These are phyloP conservation scores for Balaeniceps rex DNA, from an alignment of 2,113 vertebrate species.

Conservation along the genomic window DNA sequence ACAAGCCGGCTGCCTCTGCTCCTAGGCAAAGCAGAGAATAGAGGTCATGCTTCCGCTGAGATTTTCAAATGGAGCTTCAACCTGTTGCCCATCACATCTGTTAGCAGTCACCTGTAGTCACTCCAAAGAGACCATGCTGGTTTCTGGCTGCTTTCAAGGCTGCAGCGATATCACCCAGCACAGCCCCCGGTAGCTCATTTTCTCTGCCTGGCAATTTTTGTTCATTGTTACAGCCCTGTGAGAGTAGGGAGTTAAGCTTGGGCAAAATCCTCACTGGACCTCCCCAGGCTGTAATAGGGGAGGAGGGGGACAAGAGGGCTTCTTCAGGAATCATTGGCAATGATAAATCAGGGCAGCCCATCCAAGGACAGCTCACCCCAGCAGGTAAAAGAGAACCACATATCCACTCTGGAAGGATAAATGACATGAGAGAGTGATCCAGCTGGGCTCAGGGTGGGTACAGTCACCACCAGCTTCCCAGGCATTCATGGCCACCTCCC, in stretches of 20 bases:
- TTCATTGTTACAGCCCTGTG: neutral
- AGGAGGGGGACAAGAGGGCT: neutral
- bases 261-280: neutral
- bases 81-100: neutral
- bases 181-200: neutral
- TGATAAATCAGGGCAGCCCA: neutral
- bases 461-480: neutral
- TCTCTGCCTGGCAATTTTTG: neutral
- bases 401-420: neutral
- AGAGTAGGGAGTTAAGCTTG: neutral
- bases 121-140: neutral
- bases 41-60: neutral
- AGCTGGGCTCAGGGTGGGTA: neutral
- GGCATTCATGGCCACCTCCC: neutral
- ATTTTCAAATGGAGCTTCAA: neutral
- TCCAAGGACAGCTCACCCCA: neutral
- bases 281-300: neutral
- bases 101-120: neutral
- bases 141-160: neutral
- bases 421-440: neutral
- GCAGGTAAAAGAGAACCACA: neutral
- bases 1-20: neutral
- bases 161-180: neutral
- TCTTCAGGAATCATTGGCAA: neutral
- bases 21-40: neutral